Evolutionary conservation across 2,888 invertebrate genomes (phyloP), one percentile per base, ranked within the genome.

Genomic region (Meteorus colon): DNA sequence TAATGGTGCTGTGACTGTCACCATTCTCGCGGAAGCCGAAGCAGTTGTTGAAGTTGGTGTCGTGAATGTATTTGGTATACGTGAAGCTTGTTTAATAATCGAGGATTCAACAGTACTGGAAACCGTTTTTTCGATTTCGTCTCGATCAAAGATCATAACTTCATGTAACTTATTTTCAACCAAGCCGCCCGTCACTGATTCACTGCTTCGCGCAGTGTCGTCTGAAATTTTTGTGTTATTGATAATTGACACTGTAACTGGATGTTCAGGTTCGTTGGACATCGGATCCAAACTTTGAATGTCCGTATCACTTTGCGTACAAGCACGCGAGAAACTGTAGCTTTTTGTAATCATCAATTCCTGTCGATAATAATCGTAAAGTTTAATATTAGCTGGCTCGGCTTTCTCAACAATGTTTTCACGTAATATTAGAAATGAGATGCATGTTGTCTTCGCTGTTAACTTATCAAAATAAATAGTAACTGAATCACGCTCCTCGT

Each of bases 291-390:
- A 55, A 12, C 67, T 67, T 34, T 81, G 79, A 2, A 84, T 83
- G 4, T 73, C 79, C 3, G 82, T 80, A 29, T 83, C 86, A 27
- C 83, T 84, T 41, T 83, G 82, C 63, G 84, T 85, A 71, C 89
- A 89, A 55, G 80, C 83, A 41, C 81, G 81, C 0, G 86, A 82
- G 48, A 89, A 86, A 60, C 80, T 84, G 76, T 89, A 89, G 78
- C 81, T 86, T 87, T 89, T 78, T 24, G 91, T 91, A 70, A 92
- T 90, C 29, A 90, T 91, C 31, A 91, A 85, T 72, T 91, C 91
- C 0, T 93, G 93, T 65, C 91, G 91, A 83, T 94, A 94, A 82
- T 94, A 94, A 88, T 94, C 94, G 68, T 92, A 91, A 0, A 94
- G 85, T 75, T 91, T 91, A 2, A 92, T 91, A 77, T 91, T 90